Evolutionary conservation across 2,797 vertebrate genomes (phyloP), one percentile per base, ranked within the genome.

Genomic region (Poeciliopsis infans): DNA sequence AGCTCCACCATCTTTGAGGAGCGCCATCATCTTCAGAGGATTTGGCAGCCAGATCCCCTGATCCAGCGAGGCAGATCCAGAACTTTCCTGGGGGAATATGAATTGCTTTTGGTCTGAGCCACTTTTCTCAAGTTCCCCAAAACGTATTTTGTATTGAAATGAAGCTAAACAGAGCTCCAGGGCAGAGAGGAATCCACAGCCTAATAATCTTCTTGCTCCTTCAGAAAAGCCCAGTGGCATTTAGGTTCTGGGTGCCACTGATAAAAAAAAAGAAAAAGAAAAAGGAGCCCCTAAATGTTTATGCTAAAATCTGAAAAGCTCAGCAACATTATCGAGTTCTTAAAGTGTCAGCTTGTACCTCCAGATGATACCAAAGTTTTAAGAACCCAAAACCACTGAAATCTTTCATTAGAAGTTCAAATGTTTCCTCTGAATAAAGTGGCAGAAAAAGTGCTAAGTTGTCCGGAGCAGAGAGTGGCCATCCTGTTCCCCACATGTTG

Each of bases 91-190:
- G 23, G 41, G 68, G 41, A 70, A 70, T 70, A 45, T 46, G 41
- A 41, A 46, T 70, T 6, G 12, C 12, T 18, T 10, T 70, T n/a
- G 68, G 68, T 46, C 25, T 45, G 25, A 70, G 68, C 23, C 41
- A 46, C 68, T 45, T 70, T 28, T 70, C 68, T 70, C 68, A 28
- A 45, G 41, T 46, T 45, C 41, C 39, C 68, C 39, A 2, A 43
- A 43, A n/a, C n/a, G 41, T 7, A 45, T 69, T 69, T 69, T n/a
- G 66, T 43, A 69, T 69, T n/a, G 25, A 69, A 69, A 69, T 45
- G 66, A 43, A 69, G 66, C 66, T 69, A n/a, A 69, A 69, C 66
- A 28, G 68, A 28, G 68, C 68, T 70, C 25, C 41, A 70, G 68
- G 68, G 68, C 41, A 70, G 25, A 70, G 12, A 6, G 5, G 45